Base-by-base conservation (phyloP, 2,888 invertebrate genomes). In the Odontomyia ornata region DNA sequence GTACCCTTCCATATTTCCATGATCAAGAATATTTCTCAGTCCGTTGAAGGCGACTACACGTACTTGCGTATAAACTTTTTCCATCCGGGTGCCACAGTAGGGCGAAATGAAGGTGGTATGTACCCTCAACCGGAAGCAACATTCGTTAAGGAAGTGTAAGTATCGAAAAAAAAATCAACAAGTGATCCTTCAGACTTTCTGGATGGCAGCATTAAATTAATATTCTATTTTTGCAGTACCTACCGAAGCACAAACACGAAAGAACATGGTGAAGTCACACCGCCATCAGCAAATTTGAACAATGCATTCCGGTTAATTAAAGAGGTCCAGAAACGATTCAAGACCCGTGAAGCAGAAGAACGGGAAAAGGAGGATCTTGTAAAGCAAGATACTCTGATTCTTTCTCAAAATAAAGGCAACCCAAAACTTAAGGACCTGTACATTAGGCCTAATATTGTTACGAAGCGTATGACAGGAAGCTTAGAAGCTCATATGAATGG, bases 1-100 rank as follows among this genome's bases (percentile, higher is more conserved):
- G 97, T 97, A 79, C 99, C 99, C 76, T 99, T 97, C 87, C 99
- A 99, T 86, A 99, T 99, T 85, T 97, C 98, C 3, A 99, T 97
- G 5, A 96, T 99, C 76, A 99, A 99, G 89, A 99, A 99, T 86
- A 98, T 99, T 83, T 98, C 98, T 0, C 97, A 98, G 87, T 97
- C 98, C 0, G 96, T 99, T 15, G 99, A 99, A 88, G 98, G 99
- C 4, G 99, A 99, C 87, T 99, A 98, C 88, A 99, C 99, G 0
- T 99, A 99, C 87, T 91, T 99, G 81, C 93, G 95, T 85, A 95
- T 99, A 83, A 99, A 99, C 87, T 99, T 99, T 87, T 98, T 97
- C 88, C 98, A 98, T 87, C 99, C 99, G 43, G 99, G 99, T 23
- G 95, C 96, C 13, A 95, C 98, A 0, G 95, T 99, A 91, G 98